phyloP scores from a whole-genome alignment of 2,797 vertebrate genomes.

The Chelon labrosus region DNA sequence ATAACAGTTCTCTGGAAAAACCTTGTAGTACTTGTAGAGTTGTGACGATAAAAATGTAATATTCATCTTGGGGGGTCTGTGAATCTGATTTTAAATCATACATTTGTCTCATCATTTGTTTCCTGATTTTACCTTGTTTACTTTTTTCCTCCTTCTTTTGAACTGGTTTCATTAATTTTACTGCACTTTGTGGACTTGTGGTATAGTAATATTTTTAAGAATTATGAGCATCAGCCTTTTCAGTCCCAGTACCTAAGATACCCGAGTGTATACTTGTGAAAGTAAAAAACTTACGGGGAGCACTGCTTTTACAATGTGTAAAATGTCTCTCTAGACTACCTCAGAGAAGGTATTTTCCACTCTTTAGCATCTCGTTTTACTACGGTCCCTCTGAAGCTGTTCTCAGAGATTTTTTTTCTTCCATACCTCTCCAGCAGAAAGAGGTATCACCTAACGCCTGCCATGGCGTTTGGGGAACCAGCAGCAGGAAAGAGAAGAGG shows the following conservation, averaged over 20 bases:
- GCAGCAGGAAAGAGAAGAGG: constrained; percentile 75
- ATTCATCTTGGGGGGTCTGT: too few species aligned
- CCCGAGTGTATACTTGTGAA: constrained; percentile 40
- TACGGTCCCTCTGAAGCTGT: constrained; percentile 63
- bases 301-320: constrained; percentile 60
- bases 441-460: constrained; percentile 76
- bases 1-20: too few species aligned
- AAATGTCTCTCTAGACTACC: constrained; percentile 60
- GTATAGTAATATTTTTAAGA: constrained; percentile 26
- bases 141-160: background rate
- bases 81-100: background rate
- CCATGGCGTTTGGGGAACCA: constrained; percentile 59
- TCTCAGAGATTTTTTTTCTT: constrained; percentile 22
- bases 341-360: constrained; percentile 65
- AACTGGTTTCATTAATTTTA: background rate
- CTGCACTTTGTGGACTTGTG: background rate
- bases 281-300: constrained; percentile 10
- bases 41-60: too few species aligned
- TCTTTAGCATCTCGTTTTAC: constrained; percentile 69
- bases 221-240: constrained; percentile 51
- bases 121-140: background rate
- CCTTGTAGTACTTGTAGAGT: too few species aligned
- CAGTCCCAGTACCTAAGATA: constrained; percentile 49
- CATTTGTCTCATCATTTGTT: background rate
- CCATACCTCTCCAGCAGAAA: constrained; percentile 55